These are phyloP conservation scores for Esox lucius DNA, from an alignment of 2,797 vertebrate species.

Conservation along the genomic window DNA sequence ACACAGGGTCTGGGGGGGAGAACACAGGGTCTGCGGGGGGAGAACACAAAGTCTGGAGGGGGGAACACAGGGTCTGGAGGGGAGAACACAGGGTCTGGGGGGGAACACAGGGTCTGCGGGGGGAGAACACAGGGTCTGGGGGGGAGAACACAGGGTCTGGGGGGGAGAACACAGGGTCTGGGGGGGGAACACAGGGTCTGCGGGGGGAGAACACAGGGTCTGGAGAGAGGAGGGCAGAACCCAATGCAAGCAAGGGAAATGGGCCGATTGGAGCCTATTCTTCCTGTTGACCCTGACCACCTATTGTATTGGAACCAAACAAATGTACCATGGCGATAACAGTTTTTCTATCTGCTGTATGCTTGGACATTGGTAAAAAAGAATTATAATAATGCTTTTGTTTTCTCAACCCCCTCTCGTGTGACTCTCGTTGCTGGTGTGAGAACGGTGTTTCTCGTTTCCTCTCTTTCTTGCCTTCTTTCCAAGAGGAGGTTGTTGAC, in stretches of 20 bases:
- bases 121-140: no score
- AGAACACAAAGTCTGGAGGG: no score
- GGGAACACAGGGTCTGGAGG: no score
- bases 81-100: no score
- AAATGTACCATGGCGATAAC: conserved; percentile 6
- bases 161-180: no score
- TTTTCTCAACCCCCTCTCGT: conserved; percentile 15
- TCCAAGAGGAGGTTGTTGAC: conserved; percentile 69
- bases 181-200: no score
- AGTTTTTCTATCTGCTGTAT: neutral
- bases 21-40: no score
- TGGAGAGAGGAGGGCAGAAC: no score
- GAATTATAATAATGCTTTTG: conserved; percentile 3
- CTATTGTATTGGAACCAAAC: conserved; percentile 19
- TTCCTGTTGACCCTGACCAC: conserved; percentile 28
- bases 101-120: no score
- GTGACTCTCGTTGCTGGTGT: neutral
- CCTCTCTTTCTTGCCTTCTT: conserved; percentile 26
- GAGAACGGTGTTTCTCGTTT: neutral
- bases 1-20: no score
- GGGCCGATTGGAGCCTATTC: neutral
- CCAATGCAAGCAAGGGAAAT: neutral
- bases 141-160: no score
- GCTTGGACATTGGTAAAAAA: neutral
- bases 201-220: no score